Evolutionary conservation across 2,113 vertebrate genomes (phyloP), one percentile per base, ranked within the genome.

Genomic region (Thalassoma bifasciatum): DNA sequence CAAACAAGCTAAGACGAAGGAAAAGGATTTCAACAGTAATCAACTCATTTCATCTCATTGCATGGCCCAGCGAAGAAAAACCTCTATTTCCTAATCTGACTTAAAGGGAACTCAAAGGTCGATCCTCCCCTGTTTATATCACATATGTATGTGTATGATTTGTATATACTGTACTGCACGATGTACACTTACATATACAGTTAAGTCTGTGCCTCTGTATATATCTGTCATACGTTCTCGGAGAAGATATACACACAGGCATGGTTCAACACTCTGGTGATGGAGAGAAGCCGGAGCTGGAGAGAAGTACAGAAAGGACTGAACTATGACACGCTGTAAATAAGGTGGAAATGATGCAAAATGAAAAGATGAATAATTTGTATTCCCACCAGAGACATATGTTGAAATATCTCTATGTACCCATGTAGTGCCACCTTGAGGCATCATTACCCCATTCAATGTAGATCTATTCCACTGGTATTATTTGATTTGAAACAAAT

Each of bases 231-330:
- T 85, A 86, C n/a, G 84, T 90, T 91, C 82, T 85, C 77, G 63
- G 84, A 91, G 86, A 77, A 90, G 83, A 90, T 91, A 86, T 88
- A 87, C 81, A 88, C 87, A 84, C 30, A 82, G 89, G 90, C 87
- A 90, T 89, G 83, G 85, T 81, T 80, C 74, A 84, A 82, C 68
- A 82, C 68, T 67, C 62, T 80, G 81, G 57, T 77, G 75, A 85
- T 70, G 81, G 79, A 86, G 81, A 66, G 65, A 81, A 83, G 91
- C 92, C 90, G 90, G 91, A 93, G 91, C 91, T 93, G 92, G 92
- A 92, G 82, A 89, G 79, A 91, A 88, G 82, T 86, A 83, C 89
- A 77, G 75, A 72, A 79, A 74, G 72, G 83, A 90, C 87, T 87
- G 83, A 86, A 86, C 73, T 82, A 87, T 89, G 90, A 89, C 81